Conservation (phyloP, 2,113 vertebrate genomes). For the Callaeas wilsoni region DNA sequence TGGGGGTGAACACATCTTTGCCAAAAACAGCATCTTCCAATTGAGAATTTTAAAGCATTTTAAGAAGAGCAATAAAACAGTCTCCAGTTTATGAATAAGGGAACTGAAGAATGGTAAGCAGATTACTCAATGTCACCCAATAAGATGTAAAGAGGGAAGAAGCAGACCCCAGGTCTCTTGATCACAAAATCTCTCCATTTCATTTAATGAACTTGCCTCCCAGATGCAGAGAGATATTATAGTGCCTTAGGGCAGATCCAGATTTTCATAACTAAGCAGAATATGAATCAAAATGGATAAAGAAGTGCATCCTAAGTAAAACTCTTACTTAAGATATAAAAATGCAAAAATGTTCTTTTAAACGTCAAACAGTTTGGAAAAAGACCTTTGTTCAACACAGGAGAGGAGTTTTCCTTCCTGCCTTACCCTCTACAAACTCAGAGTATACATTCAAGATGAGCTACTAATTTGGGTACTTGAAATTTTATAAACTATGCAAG, state of each 20-base stretch:
- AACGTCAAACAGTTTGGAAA: not conserved
- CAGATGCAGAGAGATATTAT: not conserved
- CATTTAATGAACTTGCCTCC: slow-evolving; percentile 18
- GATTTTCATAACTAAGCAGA: slow-evolving; percentile 22
- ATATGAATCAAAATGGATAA: slow-evolving; percentile 31
- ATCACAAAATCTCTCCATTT: not conserved
- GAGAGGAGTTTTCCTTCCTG: not conserved
- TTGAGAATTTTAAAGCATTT: not conserved
- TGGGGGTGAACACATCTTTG: not conserved
- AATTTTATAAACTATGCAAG: not conserved
- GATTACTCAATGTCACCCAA: not conserved
- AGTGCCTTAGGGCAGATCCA: slow-evolving; percentile 23
- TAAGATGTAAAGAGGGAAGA: not conserved
- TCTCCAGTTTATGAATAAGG: not conserved
- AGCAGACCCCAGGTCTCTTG: not conserved
- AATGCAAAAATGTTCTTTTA: slow-evolving; percentile 8
- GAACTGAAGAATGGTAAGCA: not conserved
- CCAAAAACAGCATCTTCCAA: not conserved
- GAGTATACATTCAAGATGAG: not conserved
- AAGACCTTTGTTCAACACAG: not conserved
- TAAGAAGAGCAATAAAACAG: not conserved
- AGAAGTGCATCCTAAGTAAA: slow-evolving; percentile 23
- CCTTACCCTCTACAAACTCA: not conserved
- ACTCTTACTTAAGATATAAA: not conserved
- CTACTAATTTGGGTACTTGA: not conserved